These are phyloP conservation scores for Shargacucullia verbasci DNA, from an alignment of 2,888 invertebrate species.

Conservation along the genomic window DNA sequence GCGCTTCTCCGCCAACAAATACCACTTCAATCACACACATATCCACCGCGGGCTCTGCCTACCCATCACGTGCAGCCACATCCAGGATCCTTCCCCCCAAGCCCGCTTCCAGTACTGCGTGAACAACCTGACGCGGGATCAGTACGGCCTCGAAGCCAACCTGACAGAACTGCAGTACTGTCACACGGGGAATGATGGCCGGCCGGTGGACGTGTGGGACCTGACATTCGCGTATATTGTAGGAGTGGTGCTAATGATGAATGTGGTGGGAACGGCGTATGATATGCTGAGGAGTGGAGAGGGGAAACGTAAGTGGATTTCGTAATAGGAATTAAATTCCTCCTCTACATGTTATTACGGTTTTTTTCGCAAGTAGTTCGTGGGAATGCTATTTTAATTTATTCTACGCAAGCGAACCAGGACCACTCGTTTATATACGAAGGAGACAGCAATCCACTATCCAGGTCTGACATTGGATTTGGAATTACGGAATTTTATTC, in stretches of 20 bases:
- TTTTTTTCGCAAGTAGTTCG: too few relatives aligned
- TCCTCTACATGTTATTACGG: too few relatives aligned
- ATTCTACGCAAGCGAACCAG: too few relatives aligned
- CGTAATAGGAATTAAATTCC: too few relatives aligned
- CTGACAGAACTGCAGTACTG: conserved; percentile 65
- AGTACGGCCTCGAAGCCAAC: conserved; percentile 60
- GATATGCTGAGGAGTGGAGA: conserved; percentile 55
- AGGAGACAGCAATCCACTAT: too few relatives aligned
- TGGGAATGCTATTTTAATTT: too few relatives aligned
- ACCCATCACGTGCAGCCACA: conserved; percentile 59
- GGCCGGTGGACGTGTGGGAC: conserved; percentile 49
- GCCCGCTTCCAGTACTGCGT: conserved; percentile 67
- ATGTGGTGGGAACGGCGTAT: conserved; percentile 68
- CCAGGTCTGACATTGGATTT: too few relatives aligned
- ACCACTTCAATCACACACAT: conserved; percentile 70
- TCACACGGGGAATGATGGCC: conserved; percentile 13
- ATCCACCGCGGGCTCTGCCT: conserved; percentile 74
- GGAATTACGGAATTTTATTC: too few relatives aligned
- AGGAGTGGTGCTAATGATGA: conserved; percentile 55
- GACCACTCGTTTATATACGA: too few relatives aligned
- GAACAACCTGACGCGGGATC: conserved; percentile 48
- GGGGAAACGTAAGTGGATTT: conserved; percentile 55
- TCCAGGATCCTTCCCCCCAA: conserved; percentile 27
- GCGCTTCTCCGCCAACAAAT: conserved; percentile 64
- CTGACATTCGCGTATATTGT: conserved; percentile 52